Conservation (phyloP, 2,113 vertebrate genomes). For the Pseudorhombus dupliciocellatus region DNA sequence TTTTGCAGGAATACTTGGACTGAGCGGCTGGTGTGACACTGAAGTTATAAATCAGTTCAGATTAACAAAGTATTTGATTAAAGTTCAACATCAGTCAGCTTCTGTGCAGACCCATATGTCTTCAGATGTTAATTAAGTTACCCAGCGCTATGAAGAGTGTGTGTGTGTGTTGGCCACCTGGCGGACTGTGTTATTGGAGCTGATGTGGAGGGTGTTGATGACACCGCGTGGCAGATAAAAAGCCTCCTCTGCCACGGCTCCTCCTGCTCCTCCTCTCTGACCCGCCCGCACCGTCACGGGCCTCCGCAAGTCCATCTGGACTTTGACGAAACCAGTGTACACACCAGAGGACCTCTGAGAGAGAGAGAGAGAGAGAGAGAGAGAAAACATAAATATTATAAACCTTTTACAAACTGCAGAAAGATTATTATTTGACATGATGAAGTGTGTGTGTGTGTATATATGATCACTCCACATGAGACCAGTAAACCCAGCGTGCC, state of each 20-base stretch:
- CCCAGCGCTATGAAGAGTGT: conserved; percentile 3
- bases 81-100: neutral
- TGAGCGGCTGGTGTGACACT: no score
- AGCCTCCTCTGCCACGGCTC: conserved; percentile 77
- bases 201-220: conserved; percentile 93
- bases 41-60: no score
- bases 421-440: no score
- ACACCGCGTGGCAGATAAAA: conserved; percentile 86
- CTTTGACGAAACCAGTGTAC: conserved; percentile 98
- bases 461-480: conserved; percentile 4
- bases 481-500: conserved; percentile 24
- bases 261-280: conserved; percentile 35
- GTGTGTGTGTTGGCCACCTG: conserved; percentile 79
- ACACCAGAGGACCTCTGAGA: conserved; percentile 83
- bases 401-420: neutral
- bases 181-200: conserved; percentile 91
- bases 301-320: conserved; percentile 92
- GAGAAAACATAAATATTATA: neutral
- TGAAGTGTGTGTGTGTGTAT: neutral
- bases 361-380: neutral
- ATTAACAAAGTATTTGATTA: conserved; percentile 7
- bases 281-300: conserved; percentile 85
- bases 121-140: conserved; percentile 32
- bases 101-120: conserved; percentile 17
- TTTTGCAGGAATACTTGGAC: neutral